phyloP scores from a whole-genome alignment of 2,797 vertebrate genomes.

The Alouatta caraya region DNA sequence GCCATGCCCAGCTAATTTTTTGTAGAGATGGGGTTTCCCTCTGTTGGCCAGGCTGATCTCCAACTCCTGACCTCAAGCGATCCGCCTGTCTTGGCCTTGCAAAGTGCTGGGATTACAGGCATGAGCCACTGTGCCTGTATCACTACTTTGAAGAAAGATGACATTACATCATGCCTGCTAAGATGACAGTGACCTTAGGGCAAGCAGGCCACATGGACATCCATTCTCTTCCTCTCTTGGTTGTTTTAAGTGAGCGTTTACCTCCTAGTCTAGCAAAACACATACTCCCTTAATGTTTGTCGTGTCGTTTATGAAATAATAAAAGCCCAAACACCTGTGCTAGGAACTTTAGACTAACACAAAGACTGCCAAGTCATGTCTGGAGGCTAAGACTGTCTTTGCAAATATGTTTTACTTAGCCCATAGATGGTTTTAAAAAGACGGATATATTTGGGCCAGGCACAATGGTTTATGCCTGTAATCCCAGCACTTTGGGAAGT shows the following conservation, averaged over 20 bases:
- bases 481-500: neutral
- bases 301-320: neutral
- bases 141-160: neutral
- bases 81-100: neutral
- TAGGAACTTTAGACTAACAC: neutral
- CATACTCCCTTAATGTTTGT: neutral
- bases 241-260: slow-evolving; percentile 4
- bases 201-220: neutral
- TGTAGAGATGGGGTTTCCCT: neutral
- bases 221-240: neutral
- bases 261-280: neutral
- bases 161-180: neutral
- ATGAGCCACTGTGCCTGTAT: neutral
- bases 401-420: neutral
- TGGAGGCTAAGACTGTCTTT: neutral
- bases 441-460: neutral
- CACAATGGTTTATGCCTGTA: neutral
- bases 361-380: neutral
- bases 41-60: neutral
- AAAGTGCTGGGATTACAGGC: neutral
- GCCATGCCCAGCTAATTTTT: neutral
- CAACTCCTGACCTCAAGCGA: neutral
- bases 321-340: neutral
- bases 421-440: neutral
- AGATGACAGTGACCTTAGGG: neutral